phyloP scores from a whole-genome alignment of 2,113 vertebrate species.

The Podarcis raffonei region DNA sequence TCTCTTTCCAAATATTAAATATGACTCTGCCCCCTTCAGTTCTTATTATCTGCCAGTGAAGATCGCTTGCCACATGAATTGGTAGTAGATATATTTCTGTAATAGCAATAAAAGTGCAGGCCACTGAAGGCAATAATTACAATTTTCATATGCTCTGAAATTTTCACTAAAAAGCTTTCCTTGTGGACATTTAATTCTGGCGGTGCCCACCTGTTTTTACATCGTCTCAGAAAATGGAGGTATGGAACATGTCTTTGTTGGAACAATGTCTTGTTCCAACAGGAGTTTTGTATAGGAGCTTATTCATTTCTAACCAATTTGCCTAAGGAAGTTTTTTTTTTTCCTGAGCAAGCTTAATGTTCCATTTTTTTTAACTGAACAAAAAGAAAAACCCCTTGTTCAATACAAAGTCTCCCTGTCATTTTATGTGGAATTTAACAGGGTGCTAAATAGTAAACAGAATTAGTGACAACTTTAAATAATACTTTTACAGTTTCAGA shows the following conservation, averaged over 20 bases:
- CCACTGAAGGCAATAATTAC: neutral
- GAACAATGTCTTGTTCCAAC: neutral
- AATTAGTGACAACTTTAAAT: neutral
- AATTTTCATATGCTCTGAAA: neutral
- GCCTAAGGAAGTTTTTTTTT: too few relatives aligned
- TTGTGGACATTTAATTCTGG: too few relatives aligned
- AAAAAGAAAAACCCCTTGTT: neutral
- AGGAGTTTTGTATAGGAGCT: too few relatives aligned
- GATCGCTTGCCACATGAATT: neutral
- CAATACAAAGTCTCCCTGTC: neutral
- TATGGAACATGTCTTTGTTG: neutral
- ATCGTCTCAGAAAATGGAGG: neutral
- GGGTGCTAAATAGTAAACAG: neutral
- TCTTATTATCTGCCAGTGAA: neutral
- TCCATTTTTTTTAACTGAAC: neutral
- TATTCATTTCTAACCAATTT: too few relatives aligned
- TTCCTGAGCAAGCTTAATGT: neutral
- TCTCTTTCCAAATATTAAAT: neutral
- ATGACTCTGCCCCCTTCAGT: neutral
- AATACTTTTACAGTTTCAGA: neutral
- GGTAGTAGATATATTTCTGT: neutral
- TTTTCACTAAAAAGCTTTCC: neutral
- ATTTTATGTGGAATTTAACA: neutral
- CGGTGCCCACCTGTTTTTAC: neutral
- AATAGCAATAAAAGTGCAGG: neutral